Evolutionary conservation across 2,888 invertebrate genomes (phyloP), one percentile per base, ranked within the genome.

Genomic region (Sphaerophoria taeniata): DNA sequence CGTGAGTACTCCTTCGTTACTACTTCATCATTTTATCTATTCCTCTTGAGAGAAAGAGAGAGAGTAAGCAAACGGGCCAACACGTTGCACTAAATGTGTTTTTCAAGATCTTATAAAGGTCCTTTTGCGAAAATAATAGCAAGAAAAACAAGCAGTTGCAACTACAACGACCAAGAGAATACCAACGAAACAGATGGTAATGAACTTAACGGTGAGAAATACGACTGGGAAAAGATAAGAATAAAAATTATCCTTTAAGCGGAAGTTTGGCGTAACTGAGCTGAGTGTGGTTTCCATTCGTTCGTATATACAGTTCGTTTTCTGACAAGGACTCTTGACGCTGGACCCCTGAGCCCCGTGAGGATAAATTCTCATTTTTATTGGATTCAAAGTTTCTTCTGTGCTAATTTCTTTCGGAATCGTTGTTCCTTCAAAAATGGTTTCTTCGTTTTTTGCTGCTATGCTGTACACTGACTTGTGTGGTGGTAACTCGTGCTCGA

Each of bases 1-100:
- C 73, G 73, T 73, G 67, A 69, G 71, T 34, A 72, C 56, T 49
- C 51, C 53, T 47, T 55, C 12, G 69, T 11, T 63, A 11, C 53
- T 61, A 53, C 69, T 70, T 55, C 73, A 63, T 74, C 61, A 69
- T 80, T 74, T 80, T 49, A 80, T 70, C 69, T 63, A 63, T 49
- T 24, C 24, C 63, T 60, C 49, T 65, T 12, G 65, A 58, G 80
- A 49, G 24, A 31, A 16, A 14, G 33, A 9, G 31, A 1, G 6
- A n/a, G 39, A 63, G 9, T 34, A 34, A 14, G 11, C 34, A 33
- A 31, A 49, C 14, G 61, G 61, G 49, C 14, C 47, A 75, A 56
- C 56, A 58, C 65, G 63, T 75, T 81, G 80, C 51, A 53, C 39
- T 43, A 65, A 71, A 65, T 70, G 58, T 60, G n/a, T 39, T 36